phyloP scores from a whole-genome alignment of 2,113 vertebrate genomes.

The Salminus brasiliensis region DNA sequence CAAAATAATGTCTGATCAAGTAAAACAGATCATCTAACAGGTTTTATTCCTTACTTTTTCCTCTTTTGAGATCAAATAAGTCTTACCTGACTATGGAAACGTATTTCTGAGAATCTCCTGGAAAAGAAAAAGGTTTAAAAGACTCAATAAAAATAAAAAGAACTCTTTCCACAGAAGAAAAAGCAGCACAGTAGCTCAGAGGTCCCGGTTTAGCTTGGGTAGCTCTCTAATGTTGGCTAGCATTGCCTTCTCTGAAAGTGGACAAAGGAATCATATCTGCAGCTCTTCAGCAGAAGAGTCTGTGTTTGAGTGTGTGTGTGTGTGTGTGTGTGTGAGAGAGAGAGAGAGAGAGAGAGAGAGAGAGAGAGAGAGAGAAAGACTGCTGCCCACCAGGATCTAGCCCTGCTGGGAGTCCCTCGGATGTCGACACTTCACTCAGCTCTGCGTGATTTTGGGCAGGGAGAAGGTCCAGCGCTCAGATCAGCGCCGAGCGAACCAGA shows the following conservation, averaged over 20 bases:
- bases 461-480: slow-evolving; percentile 88
- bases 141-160: neutral
- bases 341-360: neutral
- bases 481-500: slow-evolving; percentile 78
- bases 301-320: slow-evolving; percentile 62
- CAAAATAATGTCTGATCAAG: neutral
- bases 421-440: slow-evolving; percentile 87
- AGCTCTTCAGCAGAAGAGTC: slow-evolving; percentile 31
- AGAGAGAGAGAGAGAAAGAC: neutral
- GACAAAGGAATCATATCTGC: slow-evolving; percentile 20
- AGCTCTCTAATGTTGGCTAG: slow-evolving; percentile 18
- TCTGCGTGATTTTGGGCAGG: slow-evolving; percentile 91
- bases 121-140: neutral
- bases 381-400: slow-evolving; percentile 55
- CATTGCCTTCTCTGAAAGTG: neutral
- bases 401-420: slow-evolving; percentile 42
- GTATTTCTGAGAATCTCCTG: slow-evolving; percentile 27
- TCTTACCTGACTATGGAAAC: slow-evolving; percentile 45
- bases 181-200: neutral
- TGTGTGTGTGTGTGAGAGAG: neutral
- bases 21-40: neutral
- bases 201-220: slow-evolving; percentile 8
- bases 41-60: too few relatives aligned
- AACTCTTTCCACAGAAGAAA: neutral
- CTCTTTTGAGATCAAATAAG: neutral